Evolutionary conservation across 2,113 vertebrate genomes (phyloP).

Genomic region (Platysteira castanea): DNA sequence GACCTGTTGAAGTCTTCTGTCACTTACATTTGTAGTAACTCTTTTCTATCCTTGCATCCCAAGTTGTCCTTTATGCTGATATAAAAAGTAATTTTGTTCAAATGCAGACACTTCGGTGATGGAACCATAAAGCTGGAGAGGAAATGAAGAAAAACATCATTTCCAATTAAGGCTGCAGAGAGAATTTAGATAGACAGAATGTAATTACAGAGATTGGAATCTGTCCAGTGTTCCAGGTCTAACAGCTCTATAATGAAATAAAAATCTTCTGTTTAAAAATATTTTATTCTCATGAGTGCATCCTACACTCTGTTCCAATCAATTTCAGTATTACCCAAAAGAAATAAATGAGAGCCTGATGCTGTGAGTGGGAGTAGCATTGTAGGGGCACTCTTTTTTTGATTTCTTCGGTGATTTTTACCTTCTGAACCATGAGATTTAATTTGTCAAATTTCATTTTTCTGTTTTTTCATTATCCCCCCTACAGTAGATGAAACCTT

Average conservation of each 20-base stretch:
- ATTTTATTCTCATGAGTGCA: not conserved
- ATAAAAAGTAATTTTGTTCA: not conserved
- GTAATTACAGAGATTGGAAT: slow-evolving; percentile 7
- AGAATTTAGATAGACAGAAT: slow-evolving; percentile 1
- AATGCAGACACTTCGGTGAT: not conserved
- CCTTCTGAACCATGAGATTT: not conserved
- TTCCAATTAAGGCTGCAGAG: slow-evolving; percentile 16
- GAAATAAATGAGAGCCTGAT: not conserved
- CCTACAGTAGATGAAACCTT: not conserved
- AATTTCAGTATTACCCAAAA: not conserved
- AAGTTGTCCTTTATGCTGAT: not conserved
- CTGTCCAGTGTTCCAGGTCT: slow-evolving; percentile 25
- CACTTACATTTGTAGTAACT: not conserved
- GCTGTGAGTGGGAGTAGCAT: not conserved
- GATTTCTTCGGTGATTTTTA: not conserved
- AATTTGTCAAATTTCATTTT: not conserved
- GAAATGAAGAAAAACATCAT: slow-evolving; percentile 13
- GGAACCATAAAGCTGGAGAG: not conserved
- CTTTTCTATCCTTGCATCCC: not conserved
- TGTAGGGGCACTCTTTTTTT: not conserved
- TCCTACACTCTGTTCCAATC: not conserved
- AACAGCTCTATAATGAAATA: slow-evolving; percentile 51
- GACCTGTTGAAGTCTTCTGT: not conserved
- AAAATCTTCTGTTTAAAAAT: slow-evolving; percentile 36
- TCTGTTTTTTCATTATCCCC: not conserved